Evolutionary conservation across 2,888 invertebrate species (phyloP).

Genomic region (Lumbricus terrestris): DNA sequence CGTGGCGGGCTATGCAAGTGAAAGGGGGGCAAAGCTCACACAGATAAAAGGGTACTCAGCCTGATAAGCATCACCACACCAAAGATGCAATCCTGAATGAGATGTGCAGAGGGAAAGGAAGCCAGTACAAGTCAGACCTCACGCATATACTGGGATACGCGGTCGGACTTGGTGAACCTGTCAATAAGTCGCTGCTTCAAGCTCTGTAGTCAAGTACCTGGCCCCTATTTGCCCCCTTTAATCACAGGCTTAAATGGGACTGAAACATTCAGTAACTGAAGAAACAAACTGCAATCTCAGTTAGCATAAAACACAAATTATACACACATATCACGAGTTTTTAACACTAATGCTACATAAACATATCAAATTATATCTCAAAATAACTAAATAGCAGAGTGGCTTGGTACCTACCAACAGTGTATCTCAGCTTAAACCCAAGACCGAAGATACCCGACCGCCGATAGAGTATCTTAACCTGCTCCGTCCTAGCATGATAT

Average conservation of each 20-base stretch:
- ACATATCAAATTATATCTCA: neutral
- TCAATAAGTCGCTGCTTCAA: too few relatives aligned
- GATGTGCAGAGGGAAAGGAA: too few relatives aligned
- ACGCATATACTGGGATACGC: too few relatives aligned
- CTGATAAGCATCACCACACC: too few relatives aligned
- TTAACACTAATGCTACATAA: neutral
- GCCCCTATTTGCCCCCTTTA: too few relatives aligned
- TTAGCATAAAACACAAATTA: neutral
- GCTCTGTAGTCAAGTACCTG: too few relatives aligned
- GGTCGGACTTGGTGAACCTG: too few relatives aligned
- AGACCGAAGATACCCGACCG: neutral
- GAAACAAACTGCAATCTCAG: neutral
- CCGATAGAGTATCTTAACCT: neutral
- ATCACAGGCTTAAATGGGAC: neutral
- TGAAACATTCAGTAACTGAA: neutral
- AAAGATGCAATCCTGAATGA: too few relatives aligned
- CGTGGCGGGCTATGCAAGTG: too few relatives aligned
- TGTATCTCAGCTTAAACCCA: conserved; percentile 4
- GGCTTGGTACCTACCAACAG: neutral
- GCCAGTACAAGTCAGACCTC: too few relatives aligned
- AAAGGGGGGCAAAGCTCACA: too few relatives aligned
- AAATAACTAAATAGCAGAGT: neutral
- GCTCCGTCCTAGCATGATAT: neutral
- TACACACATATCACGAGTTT: neutral
- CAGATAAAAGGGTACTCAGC: too few relatives aligned